phyloP scores from a whole-genome alignment of 2,113 vertebrate species.

The Oceanites oceanicus region DNA sequence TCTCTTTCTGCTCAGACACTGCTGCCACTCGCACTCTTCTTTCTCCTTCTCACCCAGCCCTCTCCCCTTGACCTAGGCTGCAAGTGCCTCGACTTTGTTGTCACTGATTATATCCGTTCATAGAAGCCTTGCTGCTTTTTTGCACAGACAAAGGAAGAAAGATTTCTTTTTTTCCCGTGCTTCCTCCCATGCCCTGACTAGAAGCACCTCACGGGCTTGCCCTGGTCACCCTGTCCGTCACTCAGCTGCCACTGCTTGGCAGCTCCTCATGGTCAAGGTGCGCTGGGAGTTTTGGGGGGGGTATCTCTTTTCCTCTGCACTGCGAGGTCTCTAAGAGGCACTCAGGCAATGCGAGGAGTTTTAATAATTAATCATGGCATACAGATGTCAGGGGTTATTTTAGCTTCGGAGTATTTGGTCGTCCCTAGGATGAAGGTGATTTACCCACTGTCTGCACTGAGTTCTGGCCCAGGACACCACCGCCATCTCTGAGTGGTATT shows the following conservation, averaged over 20 bases:
- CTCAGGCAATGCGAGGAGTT: neutral
- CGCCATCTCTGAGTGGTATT: neutral
- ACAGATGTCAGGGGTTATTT: neutral
- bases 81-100: neutral
- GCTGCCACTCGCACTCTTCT: accelerated
- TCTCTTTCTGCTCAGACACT: neutral
- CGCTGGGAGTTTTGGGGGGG: neutral
- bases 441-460: neutral
- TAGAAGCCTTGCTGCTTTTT: neutral
- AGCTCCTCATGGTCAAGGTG: neutral
- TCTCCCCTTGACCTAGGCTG: neutral
- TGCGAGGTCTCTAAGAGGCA: neutral
- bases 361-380: neutral
- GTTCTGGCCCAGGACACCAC: neutral
- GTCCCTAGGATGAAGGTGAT: neutral
- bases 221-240: neutral
- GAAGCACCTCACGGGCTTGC: neutral
- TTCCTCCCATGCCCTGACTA: neutral
- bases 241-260: neutral
- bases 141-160: neutral
- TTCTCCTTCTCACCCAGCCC: neutral
- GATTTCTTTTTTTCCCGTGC: neutral
- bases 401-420: neutral
- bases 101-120: neutral
- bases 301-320: neutral